These are phyloP conservation scores for Microtus montanus DNA, from an alignment of 2,113 vertebrate genomes.

Conservation along the genomic window DNA sequence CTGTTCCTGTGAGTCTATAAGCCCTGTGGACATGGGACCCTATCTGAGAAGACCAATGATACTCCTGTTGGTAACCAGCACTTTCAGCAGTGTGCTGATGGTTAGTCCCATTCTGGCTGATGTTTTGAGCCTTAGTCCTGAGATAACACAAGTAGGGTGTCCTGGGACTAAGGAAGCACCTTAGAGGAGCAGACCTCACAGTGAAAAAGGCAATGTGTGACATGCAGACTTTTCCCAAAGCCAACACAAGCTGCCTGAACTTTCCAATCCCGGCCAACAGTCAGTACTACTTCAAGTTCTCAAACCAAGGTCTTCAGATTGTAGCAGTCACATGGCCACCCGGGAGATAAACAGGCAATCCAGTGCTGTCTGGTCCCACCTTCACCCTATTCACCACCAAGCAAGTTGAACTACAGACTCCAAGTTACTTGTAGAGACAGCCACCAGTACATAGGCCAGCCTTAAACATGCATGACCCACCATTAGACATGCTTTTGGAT, in stretches of 20 bases:
- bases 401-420: neutral
- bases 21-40: neutral
- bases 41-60: neutral
- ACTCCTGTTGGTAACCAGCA: neutral
- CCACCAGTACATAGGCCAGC: neutral
- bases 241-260: neutral
- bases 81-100: neutral
- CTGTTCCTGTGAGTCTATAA: neutral
- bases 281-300: constrained; percentile 19
- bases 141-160: neutral
- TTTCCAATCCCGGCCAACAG: neutral
- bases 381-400: neutral
- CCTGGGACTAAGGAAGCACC: neutral
- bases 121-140: neutral
- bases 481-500: neutral
- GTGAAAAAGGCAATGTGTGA: neutral
- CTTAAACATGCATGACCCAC: neutral
- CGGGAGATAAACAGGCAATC: neutral
- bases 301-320: neutral
- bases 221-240: neutral
- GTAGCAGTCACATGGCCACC: neutral
- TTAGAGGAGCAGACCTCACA: neutral
- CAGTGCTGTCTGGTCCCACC: neutral
- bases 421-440: neutral
- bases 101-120: neutral